Conservation (phyloP, 2,888 invertebrate genomes). For the Drosophila meridionalis region DNA sequence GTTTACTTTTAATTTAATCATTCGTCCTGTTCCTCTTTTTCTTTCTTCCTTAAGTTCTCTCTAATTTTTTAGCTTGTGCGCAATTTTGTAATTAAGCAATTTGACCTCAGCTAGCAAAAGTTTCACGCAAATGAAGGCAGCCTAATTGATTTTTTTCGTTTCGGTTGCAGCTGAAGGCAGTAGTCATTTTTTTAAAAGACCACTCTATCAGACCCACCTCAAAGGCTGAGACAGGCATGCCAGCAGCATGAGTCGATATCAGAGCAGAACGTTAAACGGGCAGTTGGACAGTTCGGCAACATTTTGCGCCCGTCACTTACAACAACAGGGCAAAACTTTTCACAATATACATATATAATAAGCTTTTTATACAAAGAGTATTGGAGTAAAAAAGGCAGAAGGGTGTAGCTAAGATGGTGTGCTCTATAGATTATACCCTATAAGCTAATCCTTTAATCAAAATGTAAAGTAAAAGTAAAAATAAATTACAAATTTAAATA, state of each 20-base stretch:
- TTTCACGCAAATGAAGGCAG: conserved; percentile 74
- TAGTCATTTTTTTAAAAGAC: not conserved
- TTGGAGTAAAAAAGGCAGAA: not conserved
- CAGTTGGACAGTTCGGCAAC: conserved; percentile 38
- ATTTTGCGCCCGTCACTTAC: conserved; percentile 21
- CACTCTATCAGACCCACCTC: conserved; percentile 43
- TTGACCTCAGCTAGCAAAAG: conserved; percentile 75
- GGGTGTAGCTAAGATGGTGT: not conserved
- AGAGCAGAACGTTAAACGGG: conserved; percentile 35
- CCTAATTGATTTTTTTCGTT: conserved; percentile 60
- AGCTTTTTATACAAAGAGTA: conserved; percentile 16
- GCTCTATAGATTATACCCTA: not conserved
- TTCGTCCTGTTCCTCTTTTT: conserved; percentile 26
- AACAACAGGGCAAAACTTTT: conserved; percentile 54
- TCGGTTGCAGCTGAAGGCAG: conserved; percentile 16
- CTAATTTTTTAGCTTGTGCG: conserved; percentile 57
- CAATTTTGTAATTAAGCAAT: conserved; percentile 83
- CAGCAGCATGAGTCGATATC: conserved; percentile 46
- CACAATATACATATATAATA: conserved; percentile 51
- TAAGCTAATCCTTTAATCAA: too few species aligned
- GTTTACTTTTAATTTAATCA: conserved; percentile 81
- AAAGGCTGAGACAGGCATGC: conserved; percentile 35
- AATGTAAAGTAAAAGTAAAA: not conserved
- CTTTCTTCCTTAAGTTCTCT: conserved; percentile 37
- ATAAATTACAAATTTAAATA: too few species aligned